Evolutionary conservation across 2,888 invertebrate species (phyloP).

Genomic region (Temnothorax rugatulus): DNA sequence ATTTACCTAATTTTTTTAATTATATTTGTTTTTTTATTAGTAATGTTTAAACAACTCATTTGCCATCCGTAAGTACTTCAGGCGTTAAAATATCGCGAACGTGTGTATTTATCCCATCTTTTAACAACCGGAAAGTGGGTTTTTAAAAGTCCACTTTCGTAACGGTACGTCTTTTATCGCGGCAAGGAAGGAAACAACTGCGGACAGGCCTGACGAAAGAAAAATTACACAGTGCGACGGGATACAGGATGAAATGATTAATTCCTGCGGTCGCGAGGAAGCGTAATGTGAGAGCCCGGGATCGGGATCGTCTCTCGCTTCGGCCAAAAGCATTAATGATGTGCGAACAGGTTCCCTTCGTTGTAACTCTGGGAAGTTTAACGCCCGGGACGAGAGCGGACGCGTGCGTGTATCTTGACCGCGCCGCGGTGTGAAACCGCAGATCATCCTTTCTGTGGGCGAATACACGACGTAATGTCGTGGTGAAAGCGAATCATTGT

Average conservation of each 20-base stretch:
- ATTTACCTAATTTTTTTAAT: not conserved
- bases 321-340: conserved; percentile 65
- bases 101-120: not conserved
- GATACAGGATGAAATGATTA: conserved; percentile 72
- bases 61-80: not conserved
- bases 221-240: conserved; percentile 45
- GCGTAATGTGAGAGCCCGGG: conserved; percentile 69
- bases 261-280: conserved; percentile 71
- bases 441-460: conserved; percentile 29
- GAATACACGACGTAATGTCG: conserved; percentile 3
- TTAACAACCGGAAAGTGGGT: conserved; percentile 5
- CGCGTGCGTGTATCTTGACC: conserved; percentile 40
- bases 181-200: conserved; percentile 20
- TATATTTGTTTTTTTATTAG: not conserved
- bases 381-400: conserved; percentile 30
- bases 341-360: conserved; percentile 68
- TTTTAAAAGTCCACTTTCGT: conserved; percentile 37
- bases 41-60: not conserved
- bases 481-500: conserved; percentile 41
- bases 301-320: conserved; percentile 39
- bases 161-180: conserved; percentile 29
- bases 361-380: conserved; percentile 44
- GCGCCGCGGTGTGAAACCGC: conserved; percentile 47
- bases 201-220: conserved; percentile 42
- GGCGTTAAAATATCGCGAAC: not conserved